These are phyloP conservation scores for Aphaenogaster ashmeadi DNA, from an alignment of 1,140 invertebrate species.

Conservation along the genomic window DNA sequence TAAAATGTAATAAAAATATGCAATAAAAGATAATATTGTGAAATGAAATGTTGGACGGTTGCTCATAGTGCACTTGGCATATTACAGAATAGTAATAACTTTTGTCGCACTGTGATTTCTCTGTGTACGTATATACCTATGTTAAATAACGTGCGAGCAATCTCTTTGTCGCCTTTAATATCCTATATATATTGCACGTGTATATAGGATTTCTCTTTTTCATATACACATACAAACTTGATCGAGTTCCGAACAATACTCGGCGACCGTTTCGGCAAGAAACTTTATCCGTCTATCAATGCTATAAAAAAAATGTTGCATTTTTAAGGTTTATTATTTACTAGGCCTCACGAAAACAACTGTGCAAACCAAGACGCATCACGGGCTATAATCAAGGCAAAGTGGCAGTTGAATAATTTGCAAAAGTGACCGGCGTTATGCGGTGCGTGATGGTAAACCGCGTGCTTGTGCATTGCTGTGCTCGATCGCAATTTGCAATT, in stretches of 20 bases:
- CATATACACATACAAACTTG: slow-evolving; percentile 6
- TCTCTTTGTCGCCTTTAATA: slow-evolving; percentile 13
- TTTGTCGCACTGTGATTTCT: slow-evolving; percentile 12
- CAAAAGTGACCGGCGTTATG: slow-evolving; percentile 55
- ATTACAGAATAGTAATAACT: slow-evolving; percentile 36
- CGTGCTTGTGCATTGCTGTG: slow-evolving; percentile 77
- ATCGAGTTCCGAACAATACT: slow-evolving; percentile 13
- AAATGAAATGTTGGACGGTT: slow-evolving; percentile 81
- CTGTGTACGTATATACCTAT: slow-evolving; percentile 29
- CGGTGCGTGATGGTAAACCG: slow-evolving; percentile 65
- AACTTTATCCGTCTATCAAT: slow-evolving; percentile 15
- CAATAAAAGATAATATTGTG: slow-evolving; percentile 85
- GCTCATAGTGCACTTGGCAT: slow-evolving; percentile 80
- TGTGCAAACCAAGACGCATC: slow-evolving; percentile 67
- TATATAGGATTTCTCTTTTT: neutral
- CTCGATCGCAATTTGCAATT: slow-evolving; percentile 64
- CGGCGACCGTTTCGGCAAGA: neutral
- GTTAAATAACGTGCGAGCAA: slow-evolving; percentile 7
- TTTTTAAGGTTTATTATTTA: neutral
- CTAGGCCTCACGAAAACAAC: slow-evolving; percentile 52
- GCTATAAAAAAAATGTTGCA: slow-evolving; percentile 12
- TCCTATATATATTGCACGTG: neutral
- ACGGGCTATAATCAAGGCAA: slow-evolving; percentile 56
- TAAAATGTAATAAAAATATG: slow-evolving; percentile 86
- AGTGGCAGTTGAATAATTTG: slow-evolving; percentile 57